phyloP scores from a whole-genome alignment of 2,113 vertebrate genomes.

The Uria aalge region DNA sequence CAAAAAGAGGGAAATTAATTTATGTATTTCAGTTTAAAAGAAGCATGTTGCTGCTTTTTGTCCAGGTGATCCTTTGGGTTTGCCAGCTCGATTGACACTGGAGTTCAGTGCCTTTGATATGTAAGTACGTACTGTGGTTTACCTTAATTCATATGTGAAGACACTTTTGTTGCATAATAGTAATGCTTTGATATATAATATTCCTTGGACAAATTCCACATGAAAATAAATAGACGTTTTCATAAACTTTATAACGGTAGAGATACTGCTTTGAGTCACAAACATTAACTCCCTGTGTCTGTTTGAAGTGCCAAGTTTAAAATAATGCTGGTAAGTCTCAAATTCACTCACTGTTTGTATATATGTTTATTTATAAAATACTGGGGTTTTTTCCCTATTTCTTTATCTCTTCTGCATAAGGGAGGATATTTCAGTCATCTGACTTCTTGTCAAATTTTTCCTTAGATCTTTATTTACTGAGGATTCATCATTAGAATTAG shows the following conservation, averaged over 20 bases:
- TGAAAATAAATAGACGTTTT: background rate
- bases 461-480: background rate
- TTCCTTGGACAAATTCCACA: background rate
- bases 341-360: background rate
- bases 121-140: constrained; percentile 78
- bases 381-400: rapidly evolving
- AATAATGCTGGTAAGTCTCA: background rate
- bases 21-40: background rate
- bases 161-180: background rate
- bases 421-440: background rate
- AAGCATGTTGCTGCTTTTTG: constrained; percentile 6
- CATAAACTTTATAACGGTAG: background rate
- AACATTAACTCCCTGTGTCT: background rate
- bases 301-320: background rate
- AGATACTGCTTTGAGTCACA: background rate
- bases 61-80: constrained; percentile 89
- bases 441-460: background rate
- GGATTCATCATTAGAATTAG: background rate
- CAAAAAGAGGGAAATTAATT: background rate
- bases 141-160: background rate
- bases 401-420: background rate
- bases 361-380: background rate
- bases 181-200: background rate
- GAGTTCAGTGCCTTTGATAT: constrained; percentile 96
- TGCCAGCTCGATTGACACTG: constrained; percentile 91